Conservation (phyloP, 2,888 invertebrate genomes). For the Chironomus riparius region DNA sequence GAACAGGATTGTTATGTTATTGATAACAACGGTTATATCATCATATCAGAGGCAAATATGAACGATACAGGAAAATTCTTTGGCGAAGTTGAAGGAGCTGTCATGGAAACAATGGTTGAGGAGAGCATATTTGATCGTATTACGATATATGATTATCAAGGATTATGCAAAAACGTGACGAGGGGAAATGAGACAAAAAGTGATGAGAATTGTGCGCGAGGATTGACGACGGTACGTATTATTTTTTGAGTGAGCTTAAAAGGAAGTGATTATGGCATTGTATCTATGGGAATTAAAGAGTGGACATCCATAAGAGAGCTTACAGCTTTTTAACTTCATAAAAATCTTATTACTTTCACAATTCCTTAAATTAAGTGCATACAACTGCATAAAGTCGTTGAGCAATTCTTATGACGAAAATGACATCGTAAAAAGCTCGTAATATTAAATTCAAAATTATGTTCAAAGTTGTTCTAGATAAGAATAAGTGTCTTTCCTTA, state of each 20-base stretch:
- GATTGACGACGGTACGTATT: conserved; percentile 37
- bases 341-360: too few relatives aligned
- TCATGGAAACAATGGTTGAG: conserved; percentile 66
- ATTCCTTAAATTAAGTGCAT: too few relatives aligned
- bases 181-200: conserved; percentile 37
- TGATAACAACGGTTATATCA: conserved; percentile 83
- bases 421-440: too few relatives aligned
- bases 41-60: conserved; percentile 55
- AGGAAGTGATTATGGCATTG: too few relatives aligned
- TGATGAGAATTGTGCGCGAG: conserved; percentile 36
- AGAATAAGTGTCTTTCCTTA: too few relatives aligned
- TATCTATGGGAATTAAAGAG: too few relatives aligned
- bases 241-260: neutral
- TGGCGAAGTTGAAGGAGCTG: conserved; percentile 67
- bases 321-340: too few relatives aligned
- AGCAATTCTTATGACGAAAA: too few relatives aligned
- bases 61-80: conserved; percentile 74
- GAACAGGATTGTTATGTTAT: conserved; percentile 75
- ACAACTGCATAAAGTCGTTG: too few relatives aligned
- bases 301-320: too few relatives aligned
- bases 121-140: conserved; percentile 64
- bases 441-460: too few relatives aligned
- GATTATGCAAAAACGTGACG: conserved; percentile 48
- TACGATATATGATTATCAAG: conserved; percentile 78
- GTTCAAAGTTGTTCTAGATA: too few relatives aligned